phyloP scores from a whole-genome alignment of 2,888 invertebrate species.

The Choreutis nemorana region DNA sequence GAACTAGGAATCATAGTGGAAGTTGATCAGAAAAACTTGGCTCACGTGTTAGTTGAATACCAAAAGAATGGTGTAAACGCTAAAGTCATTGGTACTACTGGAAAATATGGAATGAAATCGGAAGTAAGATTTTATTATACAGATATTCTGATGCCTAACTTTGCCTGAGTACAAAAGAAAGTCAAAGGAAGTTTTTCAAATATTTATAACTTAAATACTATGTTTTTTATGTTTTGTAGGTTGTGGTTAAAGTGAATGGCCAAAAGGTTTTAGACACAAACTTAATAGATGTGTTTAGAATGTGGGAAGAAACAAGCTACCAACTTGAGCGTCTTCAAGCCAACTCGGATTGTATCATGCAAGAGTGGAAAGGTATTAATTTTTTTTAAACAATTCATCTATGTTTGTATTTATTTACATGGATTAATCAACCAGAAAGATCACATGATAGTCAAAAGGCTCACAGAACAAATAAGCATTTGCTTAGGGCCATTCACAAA shows the following conservation, averaged over 20 bases:
- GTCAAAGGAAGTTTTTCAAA: too few relatives aligned
- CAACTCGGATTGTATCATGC: constrained; percentile 77
- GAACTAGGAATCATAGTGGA: constrained; percentile 89
- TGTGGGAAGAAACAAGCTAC: constrained; percentile 97
- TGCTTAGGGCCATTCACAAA: too few relatives aligned
- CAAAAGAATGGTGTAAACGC: constrained; percentile 68
- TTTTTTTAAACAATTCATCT: not conserved
- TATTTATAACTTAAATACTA: not conserved
- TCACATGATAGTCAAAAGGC: too few relatives aligned
- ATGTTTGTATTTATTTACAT: too few relatives aligned
- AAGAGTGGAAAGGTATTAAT: constrained; percentile 74
- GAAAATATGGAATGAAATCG: constrained; percentile 72
- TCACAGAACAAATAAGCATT: too few relatives aligned
- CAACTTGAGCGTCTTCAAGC: constrained; percentile 87
- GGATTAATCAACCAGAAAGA: too few relatives aligned
- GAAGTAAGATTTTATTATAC: constrained; percentile 35
- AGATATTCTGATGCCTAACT: constrained; percentile 1
- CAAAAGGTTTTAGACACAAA: constrained; percentile 67
- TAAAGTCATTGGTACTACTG: constrained; percentile 72
- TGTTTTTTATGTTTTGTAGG: constrained; percentile 18
- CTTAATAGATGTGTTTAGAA: constrained; percentile 74
- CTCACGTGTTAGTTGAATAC: constrained; percentile 69
- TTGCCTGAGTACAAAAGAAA: too few relatives aligned
- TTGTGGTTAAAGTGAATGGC: constrained; percentile 68
- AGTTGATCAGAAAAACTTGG: constrained; percentile 63